These are phyloP conservation scores for Murina feae DNA, from an alignment of 2,113 vertebrate genomes.

Conservation along the genomic window DNA sequence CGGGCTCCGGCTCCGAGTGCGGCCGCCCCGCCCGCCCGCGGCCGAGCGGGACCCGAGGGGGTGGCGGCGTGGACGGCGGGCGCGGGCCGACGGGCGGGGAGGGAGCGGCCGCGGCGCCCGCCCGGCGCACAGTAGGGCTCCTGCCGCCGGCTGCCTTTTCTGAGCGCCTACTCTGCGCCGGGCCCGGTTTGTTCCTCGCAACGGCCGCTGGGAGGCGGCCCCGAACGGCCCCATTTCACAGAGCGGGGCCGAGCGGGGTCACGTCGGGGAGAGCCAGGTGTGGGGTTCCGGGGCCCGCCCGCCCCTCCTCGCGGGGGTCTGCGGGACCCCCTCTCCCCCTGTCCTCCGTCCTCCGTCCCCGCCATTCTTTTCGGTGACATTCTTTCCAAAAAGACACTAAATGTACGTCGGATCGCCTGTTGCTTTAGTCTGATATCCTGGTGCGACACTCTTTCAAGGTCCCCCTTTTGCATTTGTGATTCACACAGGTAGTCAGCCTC, in stretches of 20 bases:
- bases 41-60: not conserved
- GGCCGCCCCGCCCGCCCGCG: slow-evolving; percentile 24
- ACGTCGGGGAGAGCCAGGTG: not conserved
- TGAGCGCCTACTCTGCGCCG: not conserved
- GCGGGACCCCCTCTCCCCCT: no score
- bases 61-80: not conserved
- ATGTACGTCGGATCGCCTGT: not conserved
- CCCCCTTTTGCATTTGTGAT: not conserved
- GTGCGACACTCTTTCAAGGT: not conserved
- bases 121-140: not conserved
- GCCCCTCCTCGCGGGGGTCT: not conserved
- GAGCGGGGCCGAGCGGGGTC: not conserved
- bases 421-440: not conserved
- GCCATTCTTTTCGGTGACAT: not conserved
- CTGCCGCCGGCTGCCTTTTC: not conserved
- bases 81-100: not conserved
- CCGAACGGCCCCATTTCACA: not conserved
- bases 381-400: not conserved
- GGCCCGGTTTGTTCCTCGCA: not conserved
- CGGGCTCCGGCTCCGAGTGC: not conserved
- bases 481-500: not conserved
- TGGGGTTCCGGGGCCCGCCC: not conserved
- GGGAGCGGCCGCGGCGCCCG: not conserved
- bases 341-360: not conserved
- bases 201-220: slow-evolving; percentile 61